These are phyloP conservation scores for Clunio marinus DNA, from an alignment of 2,888 invertebrate genomes.

Conservation along the genomic window DNA sequence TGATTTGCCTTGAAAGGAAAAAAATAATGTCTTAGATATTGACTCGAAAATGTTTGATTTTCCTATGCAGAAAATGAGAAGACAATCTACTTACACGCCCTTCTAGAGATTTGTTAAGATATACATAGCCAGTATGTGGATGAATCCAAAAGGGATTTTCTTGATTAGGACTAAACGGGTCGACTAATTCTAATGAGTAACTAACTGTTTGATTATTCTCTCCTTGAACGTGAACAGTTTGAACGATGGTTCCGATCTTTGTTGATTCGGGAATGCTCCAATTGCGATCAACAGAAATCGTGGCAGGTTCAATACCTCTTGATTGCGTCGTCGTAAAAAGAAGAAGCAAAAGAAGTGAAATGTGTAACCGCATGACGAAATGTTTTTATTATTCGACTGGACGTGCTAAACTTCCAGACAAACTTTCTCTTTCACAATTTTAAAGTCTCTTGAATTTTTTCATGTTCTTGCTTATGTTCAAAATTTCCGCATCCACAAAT, in stretches of 20 bases:
- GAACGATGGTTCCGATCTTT: conserved; percentile 66
- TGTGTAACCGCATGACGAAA: neutral
- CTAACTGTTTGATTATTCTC: conserved; percentile 60
- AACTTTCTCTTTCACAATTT: neutral
- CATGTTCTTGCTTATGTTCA: neutral
- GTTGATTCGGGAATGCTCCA: conserved; percentile 72
- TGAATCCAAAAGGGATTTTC: conserved; percentile 74
- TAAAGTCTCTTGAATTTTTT: too few relatives aligned
- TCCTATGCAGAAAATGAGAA: conserved; percentile 28
- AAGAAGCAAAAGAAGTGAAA: neutral
- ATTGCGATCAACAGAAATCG: conserved; percentile 65
- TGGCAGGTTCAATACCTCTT: conserved; percentile 55
- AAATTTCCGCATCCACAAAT: too few relatives aligned
- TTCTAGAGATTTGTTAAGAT: conserved; percentile 70
- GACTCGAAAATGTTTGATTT: conserved; percentile 41
- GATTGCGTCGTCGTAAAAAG: neutral
- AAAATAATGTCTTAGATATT: too few relatives aligned
- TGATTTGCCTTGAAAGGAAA: neutral
- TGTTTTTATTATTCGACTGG: neutral
- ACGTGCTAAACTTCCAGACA: neutral
- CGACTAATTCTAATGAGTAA: conserved; percentile 60
- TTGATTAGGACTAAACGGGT: conserved; percentile 49
- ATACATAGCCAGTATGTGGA: conserved; percentile 68
- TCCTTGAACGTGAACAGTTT: conserved; percentile 64
- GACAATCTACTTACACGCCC: conserved; percentile 62